phyloP scores from a whole-genome alignment of 1,140 invertebrate species.

The Seison nebaliae region DNA sequence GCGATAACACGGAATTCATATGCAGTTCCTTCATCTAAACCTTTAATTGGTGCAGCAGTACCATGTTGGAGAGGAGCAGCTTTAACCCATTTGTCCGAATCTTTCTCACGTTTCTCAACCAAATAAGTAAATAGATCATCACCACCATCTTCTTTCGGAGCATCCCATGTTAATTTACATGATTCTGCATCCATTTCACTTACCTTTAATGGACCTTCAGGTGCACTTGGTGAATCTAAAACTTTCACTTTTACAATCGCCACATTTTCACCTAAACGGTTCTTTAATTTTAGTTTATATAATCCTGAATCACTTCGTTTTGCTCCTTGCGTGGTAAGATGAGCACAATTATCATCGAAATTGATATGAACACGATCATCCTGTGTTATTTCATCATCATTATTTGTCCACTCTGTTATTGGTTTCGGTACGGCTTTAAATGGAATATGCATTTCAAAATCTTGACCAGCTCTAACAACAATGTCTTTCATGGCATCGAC shows the following conservation, averaged over 20 bases:
- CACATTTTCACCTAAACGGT: constrained; percentile 72
- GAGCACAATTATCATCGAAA: constrained; percentile 56
- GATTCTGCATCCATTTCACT: constrained; percentile 81
- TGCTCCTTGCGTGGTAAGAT: constrained; percentile 65
- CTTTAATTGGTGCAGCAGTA: constrained; percentile 57
- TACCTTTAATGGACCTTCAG: constrained; percentile 46
- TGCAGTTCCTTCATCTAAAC: constrained; percentile 56
- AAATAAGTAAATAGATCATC: constrained; percentile 81
- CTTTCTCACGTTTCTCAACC: constrained; percentile 54
- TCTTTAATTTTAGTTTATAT: constrained; percentile 68
- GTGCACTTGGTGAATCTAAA: constrained; percentile 58
- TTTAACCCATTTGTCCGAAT: constrained; percentile 33
- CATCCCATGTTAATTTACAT: constrained; percentile 73
- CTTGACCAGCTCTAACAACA: constrained; percentile 73
- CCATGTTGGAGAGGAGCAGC: constrained; percentile 29
- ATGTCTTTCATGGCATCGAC: constrained; percentile 69
- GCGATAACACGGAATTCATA: constrained; percentile 94
- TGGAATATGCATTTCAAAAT: constrained; percentile 77
- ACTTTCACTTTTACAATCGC: constrained; percentile 74
- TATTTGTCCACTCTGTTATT: constrained; percentile 62
- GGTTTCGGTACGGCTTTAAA: constrained; percentile 81
- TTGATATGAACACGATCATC: constrained; percentile 11
- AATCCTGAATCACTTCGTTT: constrained; percentile 63
- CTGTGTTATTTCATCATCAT: constrained; percentile 46
- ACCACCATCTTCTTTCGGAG: constrained; percentile 58